phyloP scores from a whole-genome alignment of 2,113 vertebrate genomes.

The Hydrolagus affinis region DNA sequence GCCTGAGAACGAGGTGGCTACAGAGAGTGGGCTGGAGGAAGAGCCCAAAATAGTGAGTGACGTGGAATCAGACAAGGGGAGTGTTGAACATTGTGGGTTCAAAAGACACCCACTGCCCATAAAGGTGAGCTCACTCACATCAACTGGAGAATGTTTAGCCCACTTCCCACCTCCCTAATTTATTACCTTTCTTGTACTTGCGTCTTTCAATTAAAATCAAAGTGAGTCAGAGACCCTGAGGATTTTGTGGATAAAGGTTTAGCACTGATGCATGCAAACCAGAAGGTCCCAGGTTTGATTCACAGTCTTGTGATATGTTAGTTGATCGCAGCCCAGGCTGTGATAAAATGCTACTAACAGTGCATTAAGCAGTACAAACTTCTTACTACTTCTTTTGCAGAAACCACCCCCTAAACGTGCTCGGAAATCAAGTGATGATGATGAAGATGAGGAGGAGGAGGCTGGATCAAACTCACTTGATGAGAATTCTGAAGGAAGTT shows the following conservation, averaged over 20 bases:
- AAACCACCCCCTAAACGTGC: slow-evolving; percentile 63
- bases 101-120: slow-evolving; percentile 53
- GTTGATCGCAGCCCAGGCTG: slow-evolving; percentile 36
- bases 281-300: too few species aligned
- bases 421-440: slow-evolving; percentile 72
- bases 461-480: slow-evolving; percentile 77
- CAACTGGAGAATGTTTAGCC: neutral
- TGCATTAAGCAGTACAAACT: too few species aligned
- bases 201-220: too few species aligned
- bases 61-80: slow-evolving; percentile 72
- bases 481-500: slow-evolving; percentile 70
- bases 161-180: neutral
- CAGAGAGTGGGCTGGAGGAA: slow-evolving; percentile 54
- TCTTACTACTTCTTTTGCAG: slow-evolving; percentile 35
- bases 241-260: too few species aligned
- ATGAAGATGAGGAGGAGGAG: slow-evolving; percentile 56
- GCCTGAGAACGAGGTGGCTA: slow-evolving; percentile 56
- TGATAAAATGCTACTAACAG: too few species aligned
- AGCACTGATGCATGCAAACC: too few species aligned
- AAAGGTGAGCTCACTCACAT: slow-evolving; percentile 47
- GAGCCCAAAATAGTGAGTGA: slow-evolving; percentile 64
- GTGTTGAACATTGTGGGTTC: slow-evolving; percentile 60
- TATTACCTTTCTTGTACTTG: neutral
- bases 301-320: too few species aligned
- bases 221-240: too few species aligned